These are phyloP conservation scores for Yoshiicerus persimilis DNA, from an alignment of 1,140 invertebrate genomes.

Conservation along the genomic window DNA sequence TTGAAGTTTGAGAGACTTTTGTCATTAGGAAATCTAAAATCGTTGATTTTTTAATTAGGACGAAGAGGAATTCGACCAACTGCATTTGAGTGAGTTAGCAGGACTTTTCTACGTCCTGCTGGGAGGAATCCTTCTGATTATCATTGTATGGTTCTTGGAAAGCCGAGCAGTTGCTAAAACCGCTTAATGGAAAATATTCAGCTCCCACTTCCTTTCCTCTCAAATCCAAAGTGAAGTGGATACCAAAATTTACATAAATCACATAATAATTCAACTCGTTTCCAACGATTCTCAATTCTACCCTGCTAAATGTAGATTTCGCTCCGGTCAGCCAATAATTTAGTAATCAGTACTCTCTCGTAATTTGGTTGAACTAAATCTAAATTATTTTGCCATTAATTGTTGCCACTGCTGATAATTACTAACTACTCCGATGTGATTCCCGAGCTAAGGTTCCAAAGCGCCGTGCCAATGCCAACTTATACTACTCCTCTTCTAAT, in stretches of 20 bases:
- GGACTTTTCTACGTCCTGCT: constrained; percentile 32
- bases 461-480: too few relatives aligned
- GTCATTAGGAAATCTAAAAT: background rate
- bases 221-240: background rate
- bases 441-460: too few relatives aligned
- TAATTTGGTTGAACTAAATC: too few relatives aligned
- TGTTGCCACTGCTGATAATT: too few relatives aligned
- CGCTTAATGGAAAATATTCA: background rate
- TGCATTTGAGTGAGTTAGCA: constrained; percentile 35
- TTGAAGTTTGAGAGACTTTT: background rate
- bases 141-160: constrained; percentile 37
- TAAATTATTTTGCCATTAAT: background rate
- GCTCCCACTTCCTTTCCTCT: background rate
- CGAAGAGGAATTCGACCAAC: constrained; percentile 31
- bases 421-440: too few relatives aligned
- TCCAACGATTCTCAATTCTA: background rate
- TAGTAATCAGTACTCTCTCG: background rate
- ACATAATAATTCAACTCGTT: background rate
- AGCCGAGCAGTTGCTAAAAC: background rate
- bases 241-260: background rate
- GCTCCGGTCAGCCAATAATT: background rate
- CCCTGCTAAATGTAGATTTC: background rate
- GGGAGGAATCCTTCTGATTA: background rate
- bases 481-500: too few relatives aligned
- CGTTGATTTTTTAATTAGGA: background rate